Evolutionary conservation across 2,888 invertebrate species (phyloP), one percentile per base, ranked within the genome.

Genomic region (Cheilosia vulpina): DNA sequence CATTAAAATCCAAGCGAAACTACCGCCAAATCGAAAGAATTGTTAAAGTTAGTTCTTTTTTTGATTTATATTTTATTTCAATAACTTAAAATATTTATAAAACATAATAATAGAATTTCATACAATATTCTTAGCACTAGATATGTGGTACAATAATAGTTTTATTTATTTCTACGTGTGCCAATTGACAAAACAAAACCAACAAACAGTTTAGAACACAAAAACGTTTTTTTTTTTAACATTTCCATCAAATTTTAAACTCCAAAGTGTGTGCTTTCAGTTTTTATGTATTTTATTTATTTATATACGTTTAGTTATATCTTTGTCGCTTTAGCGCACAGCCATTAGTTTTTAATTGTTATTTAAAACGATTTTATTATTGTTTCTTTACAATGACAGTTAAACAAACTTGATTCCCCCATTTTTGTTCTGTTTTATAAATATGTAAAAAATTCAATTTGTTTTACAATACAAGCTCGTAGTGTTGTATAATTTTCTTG

Each of bases 291-390:
- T 78, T 60, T 38, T 45, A 38, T 31, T 68, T 41, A 45, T 50
- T 21, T 58, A 34, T 58, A 34, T 52, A 52, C 45, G 43, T 65
- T 34, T 57, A 53, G 69, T 71, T 66, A 62, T 75, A 79, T 84
- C 80, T 80, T 84, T 84, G 80, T 80, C 75, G 84, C 84, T 79
- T 71, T 17, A 75, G 79, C 84, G 80, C 84, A 84, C 84, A 84
- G 84, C 84, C 84, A 66, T 79, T 80, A 75, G 79, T 79, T 84
- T 79, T 53, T 66, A 53, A 65, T 58, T 15, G n/a, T 63, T 76
- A 21, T 34, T 62, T 38, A 27, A 38, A 62, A 43, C 24, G 17
- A 58, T 69, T 34, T 34, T 13, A 38, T 38, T 38, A 13, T 38
- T 38, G 4, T 13, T 38, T 38, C 13, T 38, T 38, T 13, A 38